Evolutionary conservation across 2,113 vertebrate species (phyloP).

Genomic region (Haliaeetus leucogaster): DNA sequence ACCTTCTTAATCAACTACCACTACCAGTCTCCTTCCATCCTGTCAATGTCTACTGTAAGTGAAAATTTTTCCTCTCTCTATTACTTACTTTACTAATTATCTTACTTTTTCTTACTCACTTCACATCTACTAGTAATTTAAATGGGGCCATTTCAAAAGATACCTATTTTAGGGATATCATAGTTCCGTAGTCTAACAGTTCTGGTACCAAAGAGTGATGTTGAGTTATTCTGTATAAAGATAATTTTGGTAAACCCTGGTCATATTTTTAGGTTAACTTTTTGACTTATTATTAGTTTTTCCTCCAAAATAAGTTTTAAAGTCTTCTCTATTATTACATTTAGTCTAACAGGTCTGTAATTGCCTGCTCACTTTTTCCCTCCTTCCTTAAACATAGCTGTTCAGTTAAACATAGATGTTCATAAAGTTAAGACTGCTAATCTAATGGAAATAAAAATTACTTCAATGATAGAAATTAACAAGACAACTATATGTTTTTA

Average conservation of each 20-base stretch:
- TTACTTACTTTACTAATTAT: not conserved
- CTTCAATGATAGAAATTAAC: not conserved
- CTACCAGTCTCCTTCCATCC: not conserved
- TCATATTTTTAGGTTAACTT: not conserved
- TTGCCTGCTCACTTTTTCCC: not conserved
- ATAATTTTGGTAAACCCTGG: not conserved
- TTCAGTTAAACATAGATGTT: not conserved
- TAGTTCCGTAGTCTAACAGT: not conserved
- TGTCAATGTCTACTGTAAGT: not conserved
- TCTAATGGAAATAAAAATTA: not conserved
- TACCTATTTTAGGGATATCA: not conserved
- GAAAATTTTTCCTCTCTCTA: not conserved
- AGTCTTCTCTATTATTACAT: not conserved
- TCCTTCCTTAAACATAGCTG: not conserved
- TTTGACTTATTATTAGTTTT: not conserved
- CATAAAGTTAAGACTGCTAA: not conserved
- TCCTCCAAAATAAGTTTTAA: not conserved
- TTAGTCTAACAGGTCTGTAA: not conserved
- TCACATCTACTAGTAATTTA: not conserved
- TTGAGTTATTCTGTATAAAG: not conserved
- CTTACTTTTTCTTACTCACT: not conserved
- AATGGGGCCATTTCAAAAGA: not conserved
- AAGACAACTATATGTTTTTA: not conserved
- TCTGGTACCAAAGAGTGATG: not conserved
- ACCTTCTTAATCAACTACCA: not conserved